phyloP scores from a whole-genome alignment of 2,888 invertebrate species.

The Tenodera sinensis region DNA sequence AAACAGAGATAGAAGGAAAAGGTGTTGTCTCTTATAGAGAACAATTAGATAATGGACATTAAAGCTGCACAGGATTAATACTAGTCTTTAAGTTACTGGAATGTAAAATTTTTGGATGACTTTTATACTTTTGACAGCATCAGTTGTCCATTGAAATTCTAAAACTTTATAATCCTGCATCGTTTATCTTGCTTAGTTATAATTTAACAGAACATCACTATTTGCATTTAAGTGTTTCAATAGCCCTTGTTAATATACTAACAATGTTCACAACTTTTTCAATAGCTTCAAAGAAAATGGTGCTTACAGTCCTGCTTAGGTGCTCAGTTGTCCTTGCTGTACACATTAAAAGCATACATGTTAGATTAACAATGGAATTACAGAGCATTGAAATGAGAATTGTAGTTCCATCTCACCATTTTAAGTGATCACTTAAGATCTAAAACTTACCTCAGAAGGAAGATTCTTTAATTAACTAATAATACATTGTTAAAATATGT shows the following conservation, averaged over 20 bases:
- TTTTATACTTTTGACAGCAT: not conserved
- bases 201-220: not conserved
- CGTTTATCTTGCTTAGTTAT: not conserved
- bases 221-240: not conserved
- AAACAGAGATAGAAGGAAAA: slow-evolving; percentile 31
- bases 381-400: no score
- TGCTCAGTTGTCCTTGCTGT: not conserved
- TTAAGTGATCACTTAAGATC: no score
- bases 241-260: not conserved
- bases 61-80: not conserved
- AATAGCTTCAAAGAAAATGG: not conserved
- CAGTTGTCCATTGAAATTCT: not conserved
- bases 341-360: not conserved
- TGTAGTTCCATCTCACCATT: no score
- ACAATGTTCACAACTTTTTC: not conserved
- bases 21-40: slow-evolving; percentile 33
- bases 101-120: not conserved
- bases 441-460: no score
- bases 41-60: not conserved
- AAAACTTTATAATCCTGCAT: not conserved
- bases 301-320: not conserved
- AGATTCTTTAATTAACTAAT: no score
- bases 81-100: not conserved
- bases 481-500: no score
- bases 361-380: no score